These are phyloP conservation scores for Anagyrus pseudococci DNA, from an alignment of 2,888 invertebrate species.

Conservation along the genomic window DNA sequence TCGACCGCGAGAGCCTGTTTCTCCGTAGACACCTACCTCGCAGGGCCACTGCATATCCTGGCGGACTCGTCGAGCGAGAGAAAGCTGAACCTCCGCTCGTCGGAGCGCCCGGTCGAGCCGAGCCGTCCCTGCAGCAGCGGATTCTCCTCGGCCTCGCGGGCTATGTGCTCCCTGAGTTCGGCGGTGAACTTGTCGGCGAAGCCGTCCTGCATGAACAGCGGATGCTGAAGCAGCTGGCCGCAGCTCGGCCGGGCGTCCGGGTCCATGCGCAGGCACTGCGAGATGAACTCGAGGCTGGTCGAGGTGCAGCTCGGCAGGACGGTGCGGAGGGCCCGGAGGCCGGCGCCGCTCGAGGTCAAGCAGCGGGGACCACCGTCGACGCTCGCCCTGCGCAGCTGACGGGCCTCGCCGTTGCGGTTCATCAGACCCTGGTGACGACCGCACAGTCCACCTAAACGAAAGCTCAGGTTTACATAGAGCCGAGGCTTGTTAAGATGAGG, in stretches of 20 bases:
- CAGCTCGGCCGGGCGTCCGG: conserved; percentile 71
- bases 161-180: conserved; percentile 70
- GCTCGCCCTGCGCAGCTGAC: conserved; percentile 53
- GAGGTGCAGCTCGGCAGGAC: conserved; percentile 61
- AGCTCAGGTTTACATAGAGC: no score
- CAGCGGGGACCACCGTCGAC: conserved; percentile 42
- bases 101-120: conserved; percentile 32
- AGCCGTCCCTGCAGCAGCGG: conserved; percentile 60
- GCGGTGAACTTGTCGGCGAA: conserved; percentile 74
- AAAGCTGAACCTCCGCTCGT: conserved; percentile 43
- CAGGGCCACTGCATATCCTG: conserved; percentile 45
- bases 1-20: not conserved
- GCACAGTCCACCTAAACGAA: conserved; percentile 48
- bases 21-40: conserved; percentile 42
- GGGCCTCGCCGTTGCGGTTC: conserved; percentile 41
- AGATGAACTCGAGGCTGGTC: conserved; percentile 64
- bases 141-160: conserved; percentile 69
- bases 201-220: conserved; percentile 71
- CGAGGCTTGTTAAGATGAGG: not conserved
- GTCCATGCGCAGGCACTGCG: conserved; percentile 70
- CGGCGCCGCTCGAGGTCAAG: conserved; percentile 47
- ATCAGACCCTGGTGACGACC: conserved; percentile 49
- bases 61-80: conserved; percentile 44
- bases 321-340: conserved; percentile 52
- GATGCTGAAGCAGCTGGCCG: conserved; percentile 70